Evolutionary conservation across 2,888 invertebrate genomes (phyloP), one percentile per base, ranked within the genome.

Genomic region (Drosophila meridiana): DNA sequence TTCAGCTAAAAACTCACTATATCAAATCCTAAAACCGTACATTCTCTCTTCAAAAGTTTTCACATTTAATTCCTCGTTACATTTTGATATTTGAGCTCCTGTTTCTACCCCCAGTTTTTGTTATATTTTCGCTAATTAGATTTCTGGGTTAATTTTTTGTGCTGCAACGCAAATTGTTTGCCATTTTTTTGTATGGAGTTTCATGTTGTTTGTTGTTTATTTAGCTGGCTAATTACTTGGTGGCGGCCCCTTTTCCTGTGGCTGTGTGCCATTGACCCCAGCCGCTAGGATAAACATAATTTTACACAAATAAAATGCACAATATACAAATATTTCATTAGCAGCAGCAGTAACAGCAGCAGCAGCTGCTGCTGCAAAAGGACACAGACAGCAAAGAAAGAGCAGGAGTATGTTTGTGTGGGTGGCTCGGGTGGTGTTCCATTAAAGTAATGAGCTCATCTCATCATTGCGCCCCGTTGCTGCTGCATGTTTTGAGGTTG

Each of bases 381-480:
- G 64, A 70, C 69, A 76, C 64, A 72, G 53, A 50, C 47, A 34
- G 26, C 40, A 1, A 7, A 8, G 40, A 28, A 32, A 4, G n/a
- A 26, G 38, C 1, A 32, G 14, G 30, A 34, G n/a, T 7, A 50
- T 50, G 50, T 32, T 50, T 38, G 26, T 11, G 28, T 57, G 43
- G 13, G 32, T 7, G 32, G 57, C 13, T 4, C 32, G 57, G 56
- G n/a, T 42, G 58, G 26, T 34, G 58, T 36, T 58, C 89, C 87
- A 89, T 87, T 87, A 87, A 85, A 82, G 82, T 87, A 89, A 87
- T 87, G 87, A 87, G 85, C 89, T 89, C 87, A 87, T 89, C 84
- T 73, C 81, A 66, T 76, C 74, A 73, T 81, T 80, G 80, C 74
- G 64, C 57, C 28, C 52, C 38, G 55, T 57, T 59, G 55, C 59